Base-by-base conservation (phyloP, 2,113 vertebrate genomes). In the Australoheros scitulus region DNA sequence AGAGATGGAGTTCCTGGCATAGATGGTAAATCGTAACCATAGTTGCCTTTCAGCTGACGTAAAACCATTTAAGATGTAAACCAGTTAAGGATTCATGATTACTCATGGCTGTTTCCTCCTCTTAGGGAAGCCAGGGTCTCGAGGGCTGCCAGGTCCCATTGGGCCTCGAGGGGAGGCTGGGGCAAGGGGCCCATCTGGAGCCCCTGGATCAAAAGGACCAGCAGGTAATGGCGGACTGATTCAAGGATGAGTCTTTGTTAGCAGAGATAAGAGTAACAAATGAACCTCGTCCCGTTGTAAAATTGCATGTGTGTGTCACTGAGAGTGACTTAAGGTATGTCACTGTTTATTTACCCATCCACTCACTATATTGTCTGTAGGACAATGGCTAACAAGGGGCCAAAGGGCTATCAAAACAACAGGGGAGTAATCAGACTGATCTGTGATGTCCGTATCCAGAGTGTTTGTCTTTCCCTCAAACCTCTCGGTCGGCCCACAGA, bases 91-190 rank as follows among this genome's bases (percentile, higher is more conserved):
- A 57, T 87, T 81, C 3, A 2, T 77, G 75, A 88, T 89, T 88
- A 82, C 87, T 93, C 80, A 79, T 75, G 75, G 77, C 57, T 92
- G 56, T 88, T 82, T 88, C 75, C 61, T 89, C 80, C 84, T 86
- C 77, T 59, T 72, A 96, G 95, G 95, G 18, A 95, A 90, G 85
- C 65, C 91, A 32, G 96, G 95, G 41, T 94, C 94, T 92, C 94
- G 83, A 82, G 96, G 96, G 74, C 84, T 93, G 58, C 95, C 95
- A 38, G 96, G 96, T 72, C 94, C 96, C 26, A 87, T 60, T n/a
- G 95, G 96, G 75, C 95, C 96, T 77, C 96, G 95, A 64, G 97
- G 97, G 11, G 97, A 97, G 0, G 18, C 87, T 0, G 97, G 96
- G 38, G 82, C 91, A 43, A 94, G 79, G 79, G 97, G 97, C 79